Base-by-base conservation (phyloP, 1,140 invertebrate genomes). In the Orussus abietinus region DNA sequence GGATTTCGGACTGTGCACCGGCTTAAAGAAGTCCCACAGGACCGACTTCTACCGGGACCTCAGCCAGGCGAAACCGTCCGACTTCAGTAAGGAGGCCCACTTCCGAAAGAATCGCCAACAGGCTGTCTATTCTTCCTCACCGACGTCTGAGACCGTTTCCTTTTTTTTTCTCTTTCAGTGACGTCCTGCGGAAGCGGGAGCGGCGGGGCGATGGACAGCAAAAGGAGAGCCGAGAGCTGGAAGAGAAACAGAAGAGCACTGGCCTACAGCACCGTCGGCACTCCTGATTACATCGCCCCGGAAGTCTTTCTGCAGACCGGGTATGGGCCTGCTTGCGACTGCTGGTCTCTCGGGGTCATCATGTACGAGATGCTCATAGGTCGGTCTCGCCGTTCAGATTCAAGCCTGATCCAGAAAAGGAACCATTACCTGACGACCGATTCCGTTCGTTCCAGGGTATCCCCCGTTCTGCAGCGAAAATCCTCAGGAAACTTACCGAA, bases 361-460 rank as follows among this genome's bases (percentile, higher is more conserved):
- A 99, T 99, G 96, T 99, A 98, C 74, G 97, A 99, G 79, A 99
- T 99, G 97, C 78, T 99, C 39, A 99, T 99, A 75, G 96, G 86
- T 85, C 66, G 30, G 18, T 13, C 5, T 35, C 38, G 9, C 15
- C 5, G 13, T 37, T 19, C 15, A 19, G n/a, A 44, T 18, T 17
- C 5, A 25, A 33, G 30, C 34, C 14, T 37, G 15, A 21, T 38
- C 1, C 13, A 14, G 3, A 12, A 44, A 44, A 40, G n/a, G n/a
- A n/a, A n/a, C n/a, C n/a, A n/a, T n/a, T n/a, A n/a, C n/a, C n/a
- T n/a, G n/a, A n/a, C n/a, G n/a, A n/a, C n/a, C n/a, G n/a, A n/a
- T n/a, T 35, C 20, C 14, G 53, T 54, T 42, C 51, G 42, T 45
- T 59, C 55, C 57, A 86, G 85, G 96, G 29, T 99, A 98, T 75